Conservation (phyloP, 2,888 invertebrate species). For the Cordylochernes scorpioides region DNA sequence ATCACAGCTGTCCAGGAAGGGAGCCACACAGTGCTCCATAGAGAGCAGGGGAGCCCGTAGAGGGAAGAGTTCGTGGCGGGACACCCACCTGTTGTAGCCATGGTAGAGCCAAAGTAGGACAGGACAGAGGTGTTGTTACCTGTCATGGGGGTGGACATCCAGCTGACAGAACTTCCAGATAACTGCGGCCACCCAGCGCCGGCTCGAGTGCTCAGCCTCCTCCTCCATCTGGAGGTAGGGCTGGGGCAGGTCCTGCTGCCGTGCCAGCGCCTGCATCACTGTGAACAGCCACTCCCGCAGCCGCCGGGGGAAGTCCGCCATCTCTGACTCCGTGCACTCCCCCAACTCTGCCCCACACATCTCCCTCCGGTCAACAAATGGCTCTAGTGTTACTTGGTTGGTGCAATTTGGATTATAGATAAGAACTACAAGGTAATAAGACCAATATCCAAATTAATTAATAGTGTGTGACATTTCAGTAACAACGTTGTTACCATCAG, state of each 20-base stretch:
- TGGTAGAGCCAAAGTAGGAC: no score
- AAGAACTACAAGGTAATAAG: no score
- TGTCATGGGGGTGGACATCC: slow-evolving; percentile 67
- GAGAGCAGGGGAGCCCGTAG: slow-evolving; percentile 80
- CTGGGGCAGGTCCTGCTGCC: slow-evolving; percentile 50
- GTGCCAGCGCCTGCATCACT: slow-evolving; percentile 80
- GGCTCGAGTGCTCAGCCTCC: slow-evolving; percentile 43
- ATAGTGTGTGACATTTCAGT: no score
- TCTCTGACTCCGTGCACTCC: slow-evolving; percentile 59
- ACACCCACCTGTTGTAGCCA: slow-evolving; percentile 37
- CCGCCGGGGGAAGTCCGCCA: slow-evolving; percentile 76
- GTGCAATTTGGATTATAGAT: no score
- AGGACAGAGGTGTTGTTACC: no score
- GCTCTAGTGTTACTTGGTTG: no score
- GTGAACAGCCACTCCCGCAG: slow-evolving; percentile 97
- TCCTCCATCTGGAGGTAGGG: slow-evolving; percentile 45
- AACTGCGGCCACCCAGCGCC: slow-evolving; percentile 40
- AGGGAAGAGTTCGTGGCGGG: slow-evolving; percentile 80
- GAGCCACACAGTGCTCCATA: slow-evolving; percentile 88
- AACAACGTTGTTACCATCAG: no score
- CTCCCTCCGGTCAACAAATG: no score
- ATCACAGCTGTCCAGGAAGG: slow-evolving; percentile 79
- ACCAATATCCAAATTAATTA: no score
- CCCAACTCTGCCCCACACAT: no score
- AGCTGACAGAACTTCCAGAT: slow-evolving; percentile 91